Conservation (phyloP, 2,888 invertebrate species). For the Athrips mouffetella region DNA sequence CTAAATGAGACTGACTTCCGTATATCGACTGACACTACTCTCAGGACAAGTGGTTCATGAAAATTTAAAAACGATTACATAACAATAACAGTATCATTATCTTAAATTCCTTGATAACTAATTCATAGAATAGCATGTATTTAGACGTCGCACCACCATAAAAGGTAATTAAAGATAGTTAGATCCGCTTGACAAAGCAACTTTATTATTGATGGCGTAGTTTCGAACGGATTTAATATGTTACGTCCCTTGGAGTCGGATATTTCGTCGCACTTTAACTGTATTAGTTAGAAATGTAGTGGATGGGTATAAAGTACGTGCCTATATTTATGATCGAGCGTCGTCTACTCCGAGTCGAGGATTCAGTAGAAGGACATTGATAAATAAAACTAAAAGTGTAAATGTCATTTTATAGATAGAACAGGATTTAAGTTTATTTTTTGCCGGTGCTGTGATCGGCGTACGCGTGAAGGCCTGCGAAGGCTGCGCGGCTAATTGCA, state of each 20-base stretch:
- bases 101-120: constrained; percentile 40
- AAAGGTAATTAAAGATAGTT: constrained; percentile 55
- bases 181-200: constrained; percentile 59
- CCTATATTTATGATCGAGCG: constrained; percentile 2
- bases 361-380: constrained; percentile 20
- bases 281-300: constrained; percentile 18
- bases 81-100: constrained; percentile 16
- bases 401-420: constrained; percentile 65
- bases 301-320: too few relatives aligned
- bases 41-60: neutral
- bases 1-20: too few relatives aligned
- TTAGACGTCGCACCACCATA: constrained; percentile 33
- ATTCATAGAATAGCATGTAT: constrained; percentile 32
- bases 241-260: constrained; percentile 46
- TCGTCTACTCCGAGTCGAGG: constrained; percentile 10
- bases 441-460: constrained; percentile 56
- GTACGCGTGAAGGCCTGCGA: constrained; percentile 68
- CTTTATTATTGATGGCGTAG: constrained; percentile 54
- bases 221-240: constrained; percentile 64
- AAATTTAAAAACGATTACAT: neutral
- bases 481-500: constrained; percentile 74
- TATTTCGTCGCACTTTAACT: constrained; percentile 34
- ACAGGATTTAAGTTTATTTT: constrained; percentile 68
- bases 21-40: too few relatives aligned
- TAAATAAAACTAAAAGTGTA: constrained; percentile 45